A percentile compares a stretch with the other conserved stretches of the same genome.
Conservation (phyloP, 2,888 invertebrate species). For the Mesorhabditis sp. region DNA sequence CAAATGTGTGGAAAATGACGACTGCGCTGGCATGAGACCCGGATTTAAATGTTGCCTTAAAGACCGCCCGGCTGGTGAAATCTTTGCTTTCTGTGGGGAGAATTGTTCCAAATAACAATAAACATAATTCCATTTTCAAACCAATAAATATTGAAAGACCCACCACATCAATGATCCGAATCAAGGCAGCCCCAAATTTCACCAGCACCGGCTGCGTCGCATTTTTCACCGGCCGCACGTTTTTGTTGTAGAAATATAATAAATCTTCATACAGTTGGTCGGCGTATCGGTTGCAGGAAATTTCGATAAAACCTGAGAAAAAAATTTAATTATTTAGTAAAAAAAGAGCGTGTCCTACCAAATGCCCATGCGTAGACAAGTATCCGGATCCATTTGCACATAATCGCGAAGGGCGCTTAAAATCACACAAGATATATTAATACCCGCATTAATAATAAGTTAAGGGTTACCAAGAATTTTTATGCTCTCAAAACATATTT, state of each 20-base stretch:
- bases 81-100: conserved; percentile 3
- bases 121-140: background rate
- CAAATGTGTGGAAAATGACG: background rate
- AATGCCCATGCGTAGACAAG: too few species aligned
- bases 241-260: conserved; percentile 57
- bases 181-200: conserved; percentile 57
- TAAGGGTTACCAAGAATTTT: too few species aligned
- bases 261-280: conserved; percentile 57
- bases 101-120: background rate
- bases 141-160: conserved; percentile 14
- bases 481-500: too few species aligned
- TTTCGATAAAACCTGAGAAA: conserved; percentile 5
- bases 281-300: conserved; percentile 28
- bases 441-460: too few species aligned
- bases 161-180: conserved; percentile 57
- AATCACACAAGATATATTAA: too few species aligned
- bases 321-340: background rate
- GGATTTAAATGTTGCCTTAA: background rate
- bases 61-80: background rate
- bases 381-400: too few species aligned
- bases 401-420: too few species aligned
- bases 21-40: background rate
- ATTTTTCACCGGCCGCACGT: conserved; percentile 54
- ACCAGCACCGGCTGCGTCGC: conserved; percentile 52
- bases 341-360: background rate